Evolutionary conservation across 2,888 invertebrate genomes (phyloP), one percentile per base, ranked within the genome.

Genomic region (Chrysolina haemoptera): DNA sequence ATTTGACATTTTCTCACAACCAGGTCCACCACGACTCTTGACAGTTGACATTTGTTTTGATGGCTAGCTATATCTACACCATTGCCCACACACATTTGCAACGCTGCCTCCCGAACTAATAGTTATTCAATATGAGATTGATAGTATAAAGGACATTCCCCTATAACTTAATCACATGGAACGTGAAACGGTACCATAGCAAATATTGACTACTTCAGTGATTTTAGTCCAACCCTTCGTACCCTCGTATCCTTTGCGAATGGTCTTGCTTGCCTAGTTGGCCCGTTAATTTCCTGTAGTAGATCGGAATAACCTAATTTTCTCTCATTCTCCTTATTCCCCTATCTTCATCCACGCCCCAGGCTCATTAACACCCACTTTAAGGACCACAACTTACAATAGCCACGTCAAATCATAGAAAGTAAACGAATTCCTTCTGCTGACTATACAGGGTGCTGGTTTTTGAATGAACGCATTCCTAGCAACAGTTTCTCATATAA

Each of bases 171-270:
- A 46, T 22, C 55, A 55, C 12, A 55, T 55, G 20, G 10, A 55
- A 55, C 22, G 20, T 55, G 6, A 55, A 55, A 12, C 20, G 22
- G 55, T 12, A 55, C 6, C 12, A 20, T 6, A 55, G 14, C 55
- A 55, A 55, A 55, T 55, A 55, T 55, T 55, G 22, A 55, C 55
- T 55, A 6, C 55, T 20, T 22, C 55, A 55, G 6, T 55, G 14
- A 55, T 55, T 55, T 22, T 6, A 18, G 20, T 22, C 22, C 55
- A 12, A 55, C 6, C 55, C 20, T 55, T 12, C 22, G 10, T 55
- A 55, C 55, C 55, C 20, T 55, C 55, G 35, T n/a, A 46, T 46
- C 46, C 46, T 46, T 14, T 11, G 55, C 55, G 22, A 20, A 18
- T 5, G 12, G 9, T 22, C 55, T 55, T 22, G 55, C 18, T 55